phyloP scores from a whole-genome alignment of 92 coral and sea anemone species.

The Umimayanthus chanpuru region DNA sequence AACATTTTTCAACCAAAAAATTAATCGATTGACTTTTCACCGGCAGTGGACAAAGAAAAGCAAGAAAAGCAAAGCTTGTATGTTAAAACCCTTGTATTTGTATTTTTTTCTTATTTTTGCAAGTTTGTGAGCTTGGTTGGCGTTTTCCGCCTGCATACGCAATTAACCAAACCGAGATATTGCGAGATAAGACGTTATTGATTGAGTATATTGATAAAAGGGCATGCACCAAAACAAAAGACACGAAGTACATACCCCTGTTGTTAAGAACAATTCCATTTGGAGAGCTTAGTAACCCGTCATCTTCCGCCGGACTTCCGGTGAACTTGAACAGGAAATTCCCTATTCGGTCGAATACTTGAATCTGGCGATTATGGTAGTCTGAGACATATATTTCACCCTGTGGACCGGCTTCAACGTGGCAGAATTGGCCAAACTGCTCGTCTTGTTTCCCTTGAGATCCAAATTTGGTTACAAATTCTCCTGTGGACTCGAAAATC shows the following conservation, averaged over 20 bases:
- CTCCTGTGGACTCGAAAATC: slow-evolving; percentile 54
- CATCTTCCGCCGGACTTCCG: slow-evolving; percentile 52
- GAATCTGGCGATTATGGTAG: slow-evolving; percentile 51
- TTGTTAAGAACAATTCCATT: slow-evolving; percentile 56
- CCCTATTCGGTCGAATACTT: slow-evolving; percentile 49
- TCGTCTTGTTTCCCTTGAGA: slow-evolving; percentile 27
- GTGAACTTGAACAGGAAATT: slow-evolving; percentile 43
- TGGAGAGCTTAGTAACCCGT: slow-evolving; percentile 59
- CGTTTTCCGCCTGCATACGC: too few species aligned
- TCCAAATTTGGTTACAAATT: slow-evolving; percentile 42
- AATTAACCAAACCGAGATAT: too few species aligned
- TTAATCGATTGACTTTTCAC: too few species aligned
- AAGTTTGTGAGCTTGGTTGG: too few species aligned
- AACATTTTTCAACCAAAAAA: too few species aligned
- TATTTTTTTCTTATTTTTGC: too few species aligned
- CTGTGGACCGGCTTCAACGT: slow-evolving; percentile 38
- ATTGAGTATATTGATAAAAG: too few species aligned
- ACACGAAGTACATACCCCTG: slow-evolving; percentile 40
- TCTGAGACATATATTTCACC: slow-evolving; percentile 61
- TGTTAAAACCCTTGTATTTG: too few species aligned
- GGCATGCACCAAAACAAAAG: too few species aligned
- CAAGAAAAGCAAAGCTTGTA: too few species aligned
- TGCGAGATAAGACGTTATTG: too few species aligned
- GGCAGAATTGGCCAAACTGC: slow-evolving; percentile 51
- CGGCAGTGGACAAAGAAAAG: too few species aligned